Base-by-base conservation (phyloP, 2,888 invertebrate species). In the Bellardia pandia region DNA sequence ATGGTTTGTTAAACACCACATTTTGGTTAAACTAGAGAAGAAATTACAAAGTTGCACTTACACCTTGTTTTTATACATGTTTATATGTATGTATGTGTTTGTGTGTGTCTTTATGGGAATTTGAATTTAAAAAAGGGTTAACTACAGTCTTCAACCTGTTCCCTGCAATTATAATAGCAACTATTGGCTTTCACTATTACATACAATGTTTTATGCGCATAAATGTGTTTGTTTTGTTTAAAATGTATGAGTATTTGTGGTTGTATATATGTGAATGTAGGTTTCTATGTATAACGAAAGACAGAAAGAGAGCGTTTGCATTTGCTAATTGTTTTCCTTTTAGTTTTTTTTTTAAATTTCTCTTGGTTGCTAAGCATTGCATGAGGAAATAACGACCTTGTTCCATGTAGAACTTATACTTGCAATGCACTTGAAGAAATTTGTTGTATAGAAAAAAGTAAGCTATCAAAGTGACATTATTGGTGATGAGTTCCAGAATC, bases 1-100 rank as follows among this genome's bases (percentile, higher is more conserved):
- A 85, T 71, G 85, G 75, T 85, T 85, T 80, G 75, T 69, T 85
- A 72, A 80, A 77, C 86, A 74, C 69, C 30, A 64, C 56, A 80
- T 56, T 74, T 71, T 85, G 69, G 75, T 79, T 62, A 80, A 79
- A 51, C 48, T 69, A 58, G 0, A 42, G 48, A 68, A 45, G 56
- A 45, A 74, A 56, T 11, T 33, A n/a, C 58, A 75, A 75, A 74
- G 66, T 66, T 58, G 66, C 66, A 74, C 33, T 58, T 79, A 58
- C 68, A 68, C 68, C 45, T 78, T 66, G 42, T 30, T 33, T 9
- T 14, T 64, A 40, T 33, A 7, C 37, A 16, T 37, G 9, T 60
- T 9, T 23, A 5, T 60, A 13, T 45, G 6, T 37, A 13, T 16
- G 16, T 23, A 11, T 53, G 51, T 14, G 40, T 40, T 0, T 8